Percentiles rank a stretch among this genome's conserved stretches.
Conservation (phyloP, 2,113 vertebrate genomes). For the Cochlearius cochlearius region DNA sequence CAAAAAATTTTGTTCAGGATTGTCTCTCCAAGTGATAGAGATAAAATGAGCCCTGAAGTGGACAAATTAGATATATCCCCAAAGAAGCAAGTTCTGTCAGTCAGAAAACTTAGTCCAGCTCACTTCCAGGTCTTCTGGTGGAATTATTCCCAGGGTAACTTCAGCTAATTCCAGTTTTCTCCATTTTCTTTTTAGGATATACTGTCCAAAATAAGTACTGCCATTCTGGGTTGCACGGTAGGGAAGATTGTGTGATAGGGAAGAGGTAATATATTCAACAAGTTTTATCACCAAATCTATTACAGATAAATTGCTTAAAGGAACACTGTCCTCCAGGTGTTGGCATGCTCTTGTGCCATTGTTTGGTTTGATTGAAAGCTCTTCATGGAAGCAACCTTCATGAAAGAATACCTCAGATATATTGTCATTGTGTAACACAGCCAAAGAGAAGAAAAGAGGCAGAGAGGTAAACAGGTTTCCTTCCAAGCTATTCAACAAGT, state of each 20-base stretch:
- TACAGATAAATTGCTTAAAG: neutral
- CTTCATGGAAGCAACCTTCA: neutral
- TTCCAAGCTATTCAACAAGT: neutral
- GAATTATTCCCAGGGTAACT: neutral
- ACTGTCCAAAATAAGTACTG: neutral
- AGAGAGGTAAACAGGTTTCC: neutral
- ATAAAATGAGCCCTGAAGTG: neutral
- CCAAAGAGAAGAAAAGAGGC: neutral
- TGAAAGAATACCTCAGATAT: neutral
- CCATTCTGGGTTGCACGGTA: neutral
- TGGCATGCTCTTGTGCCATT: neutral
- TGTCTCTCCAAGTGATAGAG: neutral
- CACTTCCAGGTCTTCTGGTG: neutral
- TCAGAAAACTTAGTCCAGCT: neutral
- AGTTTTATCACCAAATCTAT: neutral
- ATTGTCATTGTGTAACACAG: neutral
- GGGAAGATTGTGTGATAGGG: neutral
- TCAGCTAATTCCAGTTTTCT: neutral
- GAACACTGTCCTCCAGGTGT: neutral
- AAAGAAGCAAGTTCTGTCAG: neutral
- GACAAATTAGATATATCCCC: neutral
- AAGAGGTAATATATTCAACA: neutral
- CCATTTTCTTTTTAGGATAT: neutral
- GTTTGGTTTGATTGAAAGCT: neutral
- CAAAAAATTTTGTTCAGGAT: neutral